phyloP scores from a whole-genome alignment of 35 echinoderm and acorn worm genomes.

The Patiria miniata region DNA sequence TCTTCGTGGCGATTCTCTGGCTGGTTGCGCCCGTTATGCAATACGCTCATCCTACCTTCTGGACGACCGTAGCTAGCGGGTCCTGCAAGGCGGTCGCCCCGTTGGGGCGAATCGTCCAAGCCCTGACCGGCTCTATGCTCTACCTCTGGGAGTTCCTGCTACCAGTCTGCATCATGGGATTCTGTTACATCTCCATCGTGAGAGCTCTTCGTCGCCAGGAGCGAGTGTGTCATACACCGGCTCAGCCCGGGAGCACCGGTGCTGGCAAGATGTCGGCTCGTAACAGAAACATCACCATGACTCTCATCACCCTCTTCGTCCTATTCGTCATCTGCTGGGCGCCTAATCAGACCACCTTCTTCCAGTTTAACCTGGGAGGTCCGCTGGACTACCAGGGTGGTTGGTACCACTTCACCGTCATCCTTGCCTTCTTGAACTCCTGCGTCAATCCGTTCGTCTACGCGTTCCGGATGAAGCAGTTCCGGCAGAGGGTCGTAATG shows the following conservation, averaged over 20 bases:
- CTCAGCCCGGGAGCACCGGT: background rate
- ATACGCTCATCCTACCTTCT: slow-evolving; percentile 39
- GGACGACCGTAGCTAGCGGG: background rate
- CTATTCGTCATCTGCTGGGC: slow-evolving; percentile 65
- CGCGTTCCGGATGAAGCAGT: slow-evolving; percentile 50
- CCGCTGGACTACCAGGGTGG: slow-evolving; percentile 23
- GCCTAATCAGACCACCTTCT: slow-evolving; percentile 57
- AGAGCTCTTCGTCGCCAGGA: slow-evolving; percentile 45
- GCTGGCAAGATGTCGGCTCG: background rate
- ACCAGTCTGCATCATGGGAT: slow-evolving; percentile 65
- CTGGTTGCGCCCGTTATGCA: slow-evolving; percentile 61
- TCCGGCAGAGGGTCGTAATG: slow-evolving; percentile 15
- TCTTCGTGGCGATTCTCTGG: slow-evolving; percentile 44
- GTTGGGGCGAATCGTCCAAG: slow-evolving; percentile 30
- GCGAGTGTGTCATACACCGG: background rate
- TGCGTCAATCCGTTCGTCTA: slow-evolving; percentile 72
- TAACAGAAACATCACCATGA: slow-evolving; percentile 42
- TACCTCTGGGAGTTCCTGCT: slow-evolving; percentile 70
- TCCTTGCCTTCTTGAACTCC: slow-evolving; percentile 51
- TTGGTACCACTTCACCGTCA: slow-evolving; percentile 55
- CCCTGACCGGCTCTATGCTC: slow-evolving; percentile 35
- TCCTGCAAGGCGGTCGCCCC: slow-evolving; percentile 29
- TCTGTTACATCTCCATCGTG: slow-evolving; percentile 63
- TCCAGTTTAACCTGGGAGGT: slow-evolving; percentile 64
- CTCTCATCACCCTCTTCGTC: slow-evolving; percentile 45